Evolutionary conservation across 2,797 vertebrate species (phyloP), one percentile per base, ranked within the genome.

Genomic region (Poecilia picta): DNA sequence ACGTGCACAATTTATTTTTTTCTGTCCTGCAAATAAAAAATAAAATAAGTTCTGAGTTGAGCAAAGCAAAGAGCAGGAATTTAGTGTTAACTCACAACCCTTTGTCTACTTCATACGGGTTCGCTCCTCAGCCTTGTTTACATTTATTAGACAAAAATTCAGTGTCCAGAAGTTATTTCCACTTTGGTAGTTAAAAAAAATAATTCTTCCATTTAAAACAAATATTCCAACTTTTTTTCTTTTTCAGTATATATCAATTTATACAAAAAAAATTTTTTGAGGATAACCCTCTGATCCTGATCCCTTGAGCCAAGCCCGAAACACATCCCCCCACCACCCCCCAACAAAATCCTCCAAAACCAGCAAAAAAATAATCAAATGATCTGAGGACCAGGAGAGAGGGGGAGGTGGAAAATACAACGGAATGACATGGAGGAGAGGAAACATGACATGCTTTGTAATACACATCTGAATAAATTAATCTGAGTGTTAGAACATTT

Each of bases 151-250:
- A 93, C 89, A 92, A 87, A 72, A 72, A 46, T 11, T 89, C 89
- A 89, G 89, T 91, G 92, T 92, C 85, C 87, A 90, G 83, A 90
- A 94, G 92, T 93, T 84, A 80, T 84, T 80, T 57, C 77, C 86
- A 79, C 91, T 95, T 94, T 94, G 92, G 91, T 95, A 94, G 92
- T 93, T 84, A 70, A 91, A 86, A 94, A 94, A 94, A 94, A 95
- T 94, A 95, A 90, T 92, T 94, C 91, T 90, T 95, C 94, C 92
- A 89, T 95, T 95, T 95, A 94, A 95, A 95, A 95, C 95, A 95
- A 95, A 95, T 94, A 95, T 93, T 95, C 84, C 82, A 94, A 94
- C 90, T 83, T 92, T 90, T 88, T 91, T 87, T 86, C 82, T 81
- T 85, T 88, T 90, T 70, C 46, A 72, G 91, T 94, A 93, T 94